Base-by-base conservation (phyloP, 30 jellyfish, hydroid and myxozoan species). In the Sanderia malayensis region DNA sequence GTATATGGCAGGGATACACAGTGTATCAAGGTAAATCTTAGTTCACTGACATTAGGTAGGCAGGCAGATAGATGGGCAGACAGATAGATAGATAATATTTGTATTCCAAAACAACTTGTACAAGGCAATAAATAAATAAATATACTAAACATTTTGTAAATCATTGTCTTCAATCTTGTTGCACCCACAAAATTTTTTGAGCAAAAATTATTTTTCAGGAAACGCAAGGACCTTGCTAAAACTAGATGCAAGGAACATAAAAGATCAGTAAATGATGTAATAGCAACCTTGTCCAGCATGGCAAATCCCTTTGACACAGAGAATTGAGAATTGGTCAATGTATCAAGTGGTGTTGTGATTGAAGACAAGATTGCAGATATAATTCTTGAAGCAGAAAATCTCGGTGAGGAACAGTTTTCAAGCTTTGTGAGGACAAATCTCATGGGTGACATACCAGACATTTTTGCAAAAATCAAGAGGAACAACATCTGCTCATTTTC, bases 1-100 rank as follows among this genome's bases (percentile, higher is more conserved):
- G 64, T 4, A 49, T 23, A 49, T 49, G 64, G 64, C 64, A 49
- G 64, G 64, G 23, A 49, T 49, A 24, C 64, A 49, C 25, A 4
- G 64, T 24, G 24, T 4, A 49, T 11, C 64, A 49, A 49, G 25
- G 64, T 49, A 49, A 49, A 24, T 19, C 25, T 49, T 49, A n/a
- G n/a, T 49, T 49, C 64, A 49, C 8, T 41, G 8, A 15, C 55
- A 41, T 8, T 41, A 41, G 15, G 55, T 41, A n/a, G n/a, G n/a
- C n/a, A n/a, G n/a, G n/a, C n/a, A n/a, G n/a, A n/a, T n/a, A n/a
- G n/a, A n/a, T n/a, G n/a, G n/a, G n/a, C n/a, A n/a, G n/a, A n/a
- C n/a, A n/a, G n/a, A n/a, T n/a, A n/a, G n/a, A n/a, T n/a, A n/a
- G n/a, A n/a, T n/a, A n/a, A n/a, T n/a, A n/a, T n/a, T n/a, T 41